Conservation (phyloP, 2,888 invertebrate genomes). For the Tuberolachnus salignus region DNA sequence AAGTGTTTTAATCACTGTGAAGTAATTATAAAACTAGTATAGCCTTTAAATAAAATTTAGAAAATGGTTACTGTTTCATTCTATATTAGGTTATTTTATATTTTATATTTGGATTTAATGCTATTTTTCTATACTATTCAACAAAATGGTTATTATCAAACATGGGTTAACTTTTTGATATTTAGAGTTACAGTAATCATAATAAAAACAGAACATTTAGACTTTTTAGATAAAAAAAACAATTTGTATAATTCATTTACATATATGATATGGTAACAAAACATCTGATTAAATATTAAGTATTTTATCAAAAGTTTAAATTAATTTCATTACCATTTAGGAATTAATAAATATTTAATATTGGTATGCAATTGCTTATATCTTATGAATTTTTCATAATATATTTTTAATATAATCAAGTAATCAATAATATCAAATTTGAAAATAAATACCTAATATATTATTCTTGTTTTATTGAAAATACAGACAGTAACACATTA, state of each 20-base stretch:
- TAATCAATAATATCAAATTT: neutral
- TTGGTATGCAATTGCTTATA: slow-evolving; percentile 23
- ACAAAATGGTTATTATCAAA: slow-evolving; percentile 3
- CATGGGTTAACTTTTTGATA: neutral
- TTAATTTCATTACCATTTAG: neutral
- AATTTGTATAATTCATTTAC: slow-evolving; percentile 6
- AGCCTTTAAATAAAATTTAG: slow-evolving; percentile 32
- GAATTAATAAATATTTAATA: neutral
- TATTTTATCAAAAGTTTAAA: neutral
- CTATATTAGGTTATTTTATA: slow-evolving; percentile 8
- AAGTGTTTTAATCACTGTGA: slow-evolving; percentile 41
- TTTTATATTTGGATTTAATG: neutral
- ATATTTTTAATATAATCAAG: neutral
- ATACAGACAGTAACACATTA: neutral
- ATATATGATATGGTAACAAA: neutral
- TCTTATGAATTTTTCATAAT: slow-evolving; percentile 17
- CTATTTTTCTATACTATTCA: neutral
- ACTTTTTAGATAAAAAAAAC: slow-evolving; percentile 3
- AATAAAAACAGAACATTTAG: slow-evolving; percentile 7
- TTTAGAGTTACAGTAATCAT: slow-evolving; percentile 17
- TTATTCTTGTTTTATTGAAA: slow-evolving; percentile 17
- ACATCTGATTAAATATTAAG: neutral
- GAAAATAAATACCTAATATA: neutral
- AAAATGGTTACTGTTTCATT: slow-evolving; percentile 38
- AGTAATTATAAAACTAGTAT: slow-evolving; percentile 41